phyloP scores from a whole-genome alignment of 53 echinoderm and acorn worm genomes.

The Arbacia lixula region DNA sequence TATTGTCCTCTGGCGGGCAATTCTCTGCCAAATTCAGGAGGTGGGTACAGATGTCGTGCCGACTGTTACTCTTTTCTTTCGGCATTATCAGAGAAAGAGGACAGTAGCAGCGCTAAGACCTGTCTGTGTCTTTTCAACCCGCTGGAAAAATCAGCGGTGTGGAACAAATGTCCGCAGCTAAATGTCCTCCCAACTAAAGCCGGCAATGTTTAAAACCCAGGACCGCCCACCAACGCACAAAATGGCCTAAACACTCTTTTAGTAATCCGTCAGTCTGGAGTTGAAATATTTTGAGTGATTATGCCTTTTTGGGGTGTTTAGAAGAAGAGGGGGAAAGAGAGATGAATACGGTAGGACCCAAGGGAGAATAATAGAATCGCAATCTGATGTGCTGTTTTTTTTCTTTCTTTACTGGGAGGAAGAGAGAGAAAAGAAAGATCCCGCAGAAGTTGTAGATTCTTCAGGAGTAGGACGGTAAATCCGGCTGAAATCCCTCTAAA shows the following conservation, averaged over 20 bases:
- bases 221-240: not conserved
- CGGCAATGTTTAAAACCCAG: not conserved
- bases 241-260: not conserved
- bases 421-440: not conserved
- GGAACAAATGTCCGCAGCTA: constrained; percentile 17
- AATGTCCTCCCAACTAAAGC: constrained; percentile 1
- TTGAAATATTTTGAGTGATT: constrained; percentile 6
- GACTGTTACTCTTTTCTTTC: too few species aligned
- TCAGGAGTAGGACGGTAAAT: constrained; percentile 8
- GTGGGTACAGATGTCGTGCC: too few species aligned
- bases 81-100: too few species aligned
- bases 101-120: too few species aligned
- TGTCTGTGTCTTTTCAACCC: constrained; percentile 10
- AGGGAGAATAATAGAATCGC: not conserved
- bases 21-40: too few species aligned
- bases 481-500: constrained; percentile 10
- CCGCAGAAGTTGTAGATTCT: not conserved
- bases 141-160: constrained; percentile 10
- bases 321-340: not conserved
- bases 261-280: not conserved
- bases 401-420: not conserved
- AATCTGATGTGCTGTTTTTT: not conserved
- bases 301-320: not conserved
- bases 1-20: too few species aligned
- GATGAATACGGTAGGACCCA: not conserved